These are phyloP conservation scores for Zophobas morio DNA, from an alignment of 1,140 invertebrate genomes.

Conservation along the genomic window DNA sequence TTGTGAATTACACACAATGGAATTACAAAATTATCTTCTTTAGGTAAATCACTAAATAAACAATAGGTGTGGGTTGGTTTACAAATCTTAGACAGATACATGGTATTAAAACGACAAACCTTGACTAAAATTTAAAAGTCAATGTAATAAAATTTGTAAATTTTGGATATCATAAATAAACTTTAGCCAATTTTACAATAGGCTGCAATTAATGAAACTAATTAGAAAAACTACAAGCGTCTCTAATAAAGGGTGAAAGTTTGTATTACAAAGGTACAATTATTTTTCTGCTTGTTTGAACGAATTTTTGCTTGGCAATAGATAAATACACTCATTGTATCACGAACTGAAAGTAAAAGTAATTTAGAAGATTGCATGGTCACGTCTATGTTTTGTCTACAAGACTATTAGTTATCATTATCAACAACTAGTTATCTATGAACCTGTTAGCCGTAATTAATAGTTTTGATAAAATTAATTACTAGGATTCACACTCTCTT, in stretches of 20 bases:
- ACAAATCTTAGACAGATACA: background rate
- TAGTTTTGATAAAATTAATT: conserved; percentile 20
- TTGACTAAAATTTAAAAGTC: background rate
- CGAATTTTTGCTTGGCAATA: conserved; percentile 12
- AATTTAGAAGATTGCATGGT: conserved; percentile 28
- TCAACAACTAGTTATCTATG: background rate
- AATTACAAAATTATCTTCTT: conserved; percentile 39
- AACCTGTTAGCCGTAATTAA: background rate
- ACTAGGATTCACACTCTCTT: conserved; percentile 1
- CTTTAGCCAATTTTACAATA: no score
- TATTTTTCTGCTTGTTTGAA: conserved; percentile 15
- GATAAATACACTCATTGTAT: conserved; percentile 19
- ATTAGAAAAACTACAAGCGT: background rate
- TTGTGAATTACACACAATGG: conserved; percentile 34
- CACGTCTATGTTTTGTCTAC: conserved; percentile 19
- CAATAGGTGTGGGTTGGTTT: conserved; percentile 16
- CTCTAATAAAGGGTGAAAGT: conserved; percentile 29
- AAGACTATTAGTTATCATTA: conserved; percentile 13
- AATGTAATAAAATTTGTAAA: background rate
- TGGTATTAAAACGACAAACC: background rate
- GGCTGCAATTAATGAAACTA: no score
- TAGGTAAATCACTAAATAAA: conserved; percentile 14
- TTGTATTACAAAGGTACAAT: conserved; percentile 6
- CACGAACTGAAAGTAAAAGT: conserved; percentile 37
- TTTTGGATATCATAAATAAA: no score